These are phyloP conservation scores for Drosophila parabipectinata DNA, from an alignment of 1,140 invertebrate genomes.

Conservation along the genomic window DNA sequence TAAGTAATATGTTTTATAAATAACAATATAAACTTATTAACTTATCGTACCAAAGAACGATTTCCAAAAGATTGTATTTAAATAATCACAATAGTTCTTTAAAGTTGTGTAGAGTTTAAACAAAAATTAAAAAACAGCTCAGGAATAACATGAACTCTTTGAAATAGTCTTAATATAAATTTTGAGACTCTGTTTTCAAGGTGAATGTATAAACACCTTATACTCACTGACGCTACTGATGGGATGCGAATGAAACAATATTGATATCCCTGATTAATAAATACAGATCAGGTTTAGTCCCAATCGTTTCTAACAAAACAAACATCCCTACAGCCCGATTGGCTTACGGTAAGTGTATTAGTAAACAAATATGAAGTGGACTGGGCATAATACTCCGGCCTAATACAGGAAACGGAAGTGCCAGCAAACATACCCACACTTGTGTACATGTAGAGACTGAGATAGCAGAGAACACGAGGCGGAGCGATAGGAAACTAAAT, in stretches of 20 bases:
- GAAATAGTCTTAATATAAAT: background rate
- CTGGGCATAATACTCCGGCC: slow-evolving; percentile 52
- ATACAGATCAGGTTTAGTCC: slow-evolving; percentile 5
- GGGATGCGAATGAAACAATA: slow-evolving; percentile 6
- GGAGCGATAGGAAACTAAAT: slow-evolving; percentile 64
- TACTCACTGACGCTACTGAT: no score
- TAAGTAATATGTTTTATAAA: no score
- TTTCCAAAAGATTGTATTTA: no score
- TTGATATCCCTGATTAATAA: slow-evolving; percentile 34
- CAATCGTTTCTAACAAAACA: slow-evolving; percentile 32
- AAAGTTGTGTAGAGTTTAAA: no score
- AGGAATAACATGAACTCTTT: no score
- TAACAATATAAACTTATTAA: no score
- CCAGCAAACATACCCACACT: slow-evolving; percentile 30
- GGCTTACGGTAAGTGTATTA: slow-evolving; percentile 35
- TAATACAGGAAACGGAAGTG: slow-evolving; percentile 78
- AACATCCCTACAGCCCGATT: slow-evolving; percentile 35
- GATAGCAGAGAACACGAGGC: background rate
- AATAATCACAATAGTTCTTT: no score
- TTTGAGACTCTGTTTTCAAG: background rate
- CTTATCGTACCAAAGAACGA: no score
- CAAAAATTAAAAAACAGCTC: no score
- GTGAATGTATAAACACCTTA: background rate
- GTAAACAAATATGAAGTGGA: slow-evolving; percentile 62
- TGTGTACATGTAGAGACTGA: background rate